A percentile compares a stretch with the other conserved stretches of the same genome.
Evolutionary conservation across 1,140 invertebrate species (phyloP).

Genomic region (Nixonia krombeini): DNA sequence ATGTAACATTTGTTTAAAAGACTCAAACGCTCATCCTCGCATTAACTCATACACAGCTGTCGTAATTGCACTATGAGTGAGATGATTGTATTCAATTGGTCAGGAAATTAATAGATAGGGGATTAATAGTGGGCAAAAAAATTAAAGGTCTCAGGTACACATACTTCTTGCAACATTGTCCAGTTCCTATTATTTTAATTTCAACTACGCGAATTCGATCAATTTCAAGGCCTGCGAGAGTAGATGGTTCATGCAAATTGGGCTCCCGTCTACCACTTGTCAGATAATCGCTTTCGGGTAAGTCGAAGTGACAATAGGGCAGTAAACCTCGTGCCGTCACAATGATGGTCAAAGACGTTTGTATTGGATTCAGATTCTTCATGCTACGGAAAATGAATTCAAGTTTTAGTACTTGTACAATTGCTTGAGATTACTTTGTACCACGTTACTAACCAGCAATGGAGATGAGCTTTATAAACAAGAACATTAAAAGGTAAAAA

Average conservation of each 20-base stretch:
- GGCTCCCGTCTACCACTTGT: constrained; percentile 64
- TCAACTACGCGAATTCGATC: constrained; percentile 68
- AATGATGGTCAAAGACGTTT: constrained; percentile 33
- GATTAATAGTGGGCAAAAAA: too few species aligned
- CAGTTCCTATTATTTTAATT: constrained; percentile 71
- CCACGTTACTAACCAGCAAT: constrained; percentile 49
- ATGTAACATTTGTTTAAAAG: too few species aligned
- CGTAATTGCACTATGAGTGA: too few species aligned
- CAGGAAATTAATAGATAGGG: too few species aligned
- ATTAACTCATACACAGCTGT: too few species aligned
- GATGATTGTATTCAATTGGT: too few species aligned
- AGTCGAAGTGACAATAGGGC: constrained; percentile 73
- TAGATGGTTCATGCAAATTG: constrained; percentile 38
- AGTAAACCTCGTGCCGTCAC: constrained; percentile 63
- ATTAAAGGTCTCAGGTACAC: too few species aligned
- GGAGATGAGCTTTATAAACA: constrained; percentile 55
- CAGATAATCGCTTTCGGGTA: constrained; percentile 72
- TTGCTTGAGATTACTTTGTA: neutral
- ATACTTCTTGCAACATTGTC: constrained; percentile 50
- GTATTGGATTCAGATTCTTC: constrained; percentile 54
- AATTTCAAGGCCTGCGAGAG: constrained; percentile 50
- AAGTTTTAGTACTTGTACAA: constrained; percentile 2
- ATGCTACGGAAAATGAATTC: constrained; percentile 44
- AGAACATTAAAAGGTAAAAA: constrained; percentile 59
- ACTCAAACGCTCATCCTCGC: too few species aligned